A percentile compares a stretch with the other conserved stretches of the same genome.
Conservation (phyloP, 2,888 invertebrate genomes). For the Dermolepida albohirtum region DNA sequence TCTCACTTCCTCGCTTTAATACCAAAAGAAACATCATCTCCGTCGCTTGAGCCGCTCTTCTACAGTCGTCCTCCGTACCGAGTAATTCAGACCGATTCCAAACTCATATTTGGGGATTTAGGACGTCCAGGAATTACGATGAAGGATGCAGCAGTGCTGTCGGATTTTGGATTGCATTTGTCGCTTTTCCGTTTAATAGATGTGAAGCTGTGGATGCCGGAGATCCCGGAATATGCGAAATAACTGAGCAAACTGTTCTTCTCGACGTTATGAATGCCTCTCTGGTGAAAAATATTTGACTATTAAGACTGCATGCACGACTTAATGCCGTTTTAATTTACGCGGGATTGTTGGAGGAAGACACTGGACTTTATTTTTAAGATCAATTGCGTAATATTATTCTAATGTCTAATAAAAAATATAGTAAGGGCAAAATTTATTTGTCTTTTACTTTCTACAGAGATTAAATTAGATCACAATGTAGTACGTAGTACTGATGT, state of each 20-base stretch:
- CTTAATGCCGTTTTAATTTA: no score
- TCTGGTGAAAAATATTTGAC: no score
- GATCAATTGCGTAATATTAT: no score
- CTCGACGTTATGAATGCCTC: conserved; percentile 9
- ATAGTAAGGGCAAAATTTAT: no score
- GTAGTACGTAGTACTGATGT: no score
- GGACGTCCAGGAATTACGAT: conserved; percentile 14
- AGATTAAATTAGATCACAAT: no score
- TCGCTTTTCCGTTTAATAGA: conserved; percentile 25
- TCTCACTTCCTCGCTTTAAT: neutral
- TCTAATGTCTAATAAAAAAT: no score
- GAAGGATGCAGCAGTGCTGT: conserved; percentile 11
- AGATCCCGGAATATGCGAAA: conserved; percentile 26
- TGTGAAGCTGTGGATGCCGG: conserved; percentile 3
- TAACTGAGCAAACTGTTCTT: conserved; percentile 2
- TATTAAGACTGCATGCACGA: no score
- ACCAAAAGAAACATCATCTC: neutral
- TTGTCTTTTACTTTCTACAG: no score
- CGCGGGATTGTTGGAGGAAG: neutral
- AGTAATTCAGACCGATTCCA: conserved; percentile 17
- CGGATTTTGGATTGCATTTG: conserved; percentile 16
- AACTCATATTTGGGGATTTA: conserved; percentile 29
- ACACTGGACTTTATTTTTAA: no score
- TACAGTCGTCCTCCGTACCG: neutral
- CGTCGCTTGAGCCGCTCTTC: neutral